Evolutionary conservation across 2,888 invertebrate species (phyloP).

Genomic region (Acanthosepion pharaonis): DNA sequence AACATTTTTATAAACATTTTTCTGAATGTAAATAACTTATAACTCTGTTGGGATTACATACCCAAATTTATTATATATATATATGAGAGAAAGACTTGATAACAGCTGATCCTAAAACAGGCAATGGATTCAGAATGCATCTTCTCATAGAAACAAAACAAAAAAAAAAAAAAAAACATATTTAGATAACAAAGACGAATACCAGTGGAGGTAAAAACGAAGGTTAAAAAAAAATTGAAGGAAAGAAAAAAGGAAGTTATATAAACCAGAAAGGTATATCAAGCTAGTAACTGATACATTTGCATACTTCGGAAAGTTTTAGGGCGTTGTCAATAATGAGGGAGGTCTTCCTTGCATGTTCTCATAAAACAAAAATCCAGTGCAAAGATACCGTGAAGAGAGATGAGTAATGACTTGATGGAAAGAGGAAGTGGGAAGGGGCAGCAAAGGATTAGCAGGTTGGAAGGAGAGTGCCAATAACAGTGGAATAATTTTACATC

Average conservation of each 20-base stretch:
- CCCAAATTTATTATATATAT: too few species aligned
- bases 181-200: neutral
- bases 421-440: neutral
- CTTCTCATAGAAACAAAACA: neutral
- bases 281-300: conserved; percentile 12
- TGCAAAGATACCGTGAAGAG: neutral
- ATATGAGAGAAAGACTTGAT: neutral
- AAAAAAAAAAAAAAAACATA: neutral
- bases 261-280: conserved; percentile 20
- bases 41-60: too few species aligned
- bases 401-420: neutral
- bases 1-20: too few species aligned
- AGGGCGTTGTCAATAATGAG: conserved; percentile 33
- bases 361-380: conserved; percentile 33
- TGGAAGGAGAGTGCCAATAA: neutral
- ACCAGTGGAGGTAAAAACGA: neutral
- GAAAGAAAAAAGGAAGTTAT: neutral
- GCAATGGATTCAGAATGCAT: neutral
- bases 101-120: neutral
- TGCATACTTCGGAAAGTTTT: neutral
- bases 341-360: conserved; percentile 20
- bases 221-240: neutral
- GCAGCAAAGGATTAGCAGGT: neutral
- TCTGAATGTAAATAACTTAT: too few species aligned
- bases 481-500: neutral